Conservation (phyloP, 2,888 invertebrate species). For the Cremastinae sp. region DNA sequence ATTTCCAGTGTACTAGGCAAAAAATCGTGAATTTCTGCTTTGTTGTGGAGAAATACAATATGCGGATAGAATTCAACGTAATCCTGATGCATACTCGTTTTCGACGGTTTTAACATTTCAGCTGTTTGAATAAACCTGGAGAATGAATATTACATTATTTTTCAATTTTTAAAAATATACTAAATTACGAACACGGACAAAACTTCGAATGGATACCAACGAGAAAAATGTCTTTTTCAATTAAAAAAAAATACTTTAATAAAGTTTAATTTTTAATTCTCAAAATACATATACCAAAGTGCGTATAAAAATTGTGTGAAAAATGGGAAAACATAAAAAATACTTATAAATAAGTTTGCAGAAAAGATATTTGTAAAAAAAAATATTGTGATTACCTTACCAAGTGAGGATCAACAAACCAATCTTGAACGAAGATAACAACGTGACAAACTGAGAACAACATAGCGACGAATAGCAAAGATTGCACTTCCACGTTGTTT, state of each 20-base stretch:
- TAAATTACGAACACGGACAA: neutral
- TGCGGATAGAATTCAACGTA: constrained; percentile 91
- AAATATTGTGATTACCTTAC: constrained; percentile 82
- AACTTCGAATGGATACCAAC: too few relatives aligned
- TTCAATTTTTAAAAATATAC: neutral
- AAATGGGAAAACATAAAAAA: constrained; percentile 17
- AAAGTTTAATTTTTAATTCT: too few relatives aligned
- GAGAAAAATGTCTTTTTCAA: neutral
- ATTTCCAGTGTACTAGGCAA: constrained; percentile 83
- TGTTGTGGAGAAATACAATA: constrained; percentile 91
- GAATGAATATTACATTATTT: constrained; percentile 43
- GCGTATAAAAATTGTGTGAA: too few relatives aligned
- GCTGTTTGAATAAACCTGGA: constrained; percentile 89
- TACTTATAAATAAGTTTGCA: constrained; percentile 37
- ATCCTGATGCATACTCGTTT: constrained; percentile 84
- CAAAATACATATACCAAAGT: too few relatives aligned
- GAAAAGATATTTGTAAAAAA: neutral
- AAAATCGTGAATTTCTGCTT: constrained; percentile 88
- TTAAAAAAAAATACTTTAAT: neutral
- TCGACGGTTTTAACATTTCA: constrained; percentile 92
- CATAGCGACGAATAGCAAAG: constrained; percentile 91
- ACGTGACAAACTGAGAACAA: constrained; percentile 95
- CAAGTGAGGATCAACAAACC: constrained; percentile 92
- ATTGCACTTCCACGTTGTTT: constrained; percentile 85
- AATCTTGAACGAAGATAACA: constrained; percentile 93